These are phyloP conservation scores for Lagocephalus sceleratus DNA, from an alignment of 2,797 vertebrate species.

Conservation along the genomic window DNA sequence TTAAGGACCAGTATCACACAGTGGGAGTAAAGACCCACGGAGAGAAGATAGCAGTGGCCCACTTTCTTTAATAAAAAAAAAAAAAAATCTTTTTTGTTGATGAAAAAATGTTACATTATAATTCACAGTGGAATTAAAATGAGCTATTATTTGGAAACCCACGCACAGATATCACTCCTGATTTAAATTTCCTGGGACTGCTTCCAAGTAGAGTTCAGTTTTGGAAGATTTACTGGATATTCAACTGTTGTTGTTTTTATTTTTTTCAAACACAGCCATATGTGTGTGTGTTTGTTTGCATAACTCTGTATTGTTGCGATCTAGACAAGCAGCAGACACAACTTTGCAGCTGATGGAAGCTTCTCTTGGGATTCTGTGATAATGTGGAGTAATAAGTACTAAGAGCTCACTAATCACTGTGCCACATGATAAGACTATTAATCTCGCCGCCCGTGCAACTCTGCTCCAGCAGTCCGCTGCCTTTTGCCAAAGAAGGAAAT, in stretches of 20 bases:
- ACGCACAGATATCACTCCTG: too few species aligned
- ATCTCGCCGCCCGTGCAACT: constrained; percentile 68
- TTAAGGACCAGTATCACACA: too few species aligned
- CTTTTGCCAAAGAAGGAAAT: constrained; percentile 64
- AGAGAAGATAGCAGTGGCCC: too few species aligned
- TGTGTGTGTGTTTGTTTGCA: constrained; percentile 51
- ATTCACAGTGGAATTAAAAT: too few species aligned
- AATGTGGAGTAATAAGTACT: constrained; percentile 82
- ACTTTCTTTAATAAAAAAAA: too few species aligned
- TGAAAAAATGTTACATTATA: too few species aligned
- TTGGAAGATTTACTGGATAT: constrained; percentile 32
- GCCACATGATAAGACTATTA: constrained; percentile 80
- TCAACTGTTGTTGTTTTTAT: constrained; percentile 56
- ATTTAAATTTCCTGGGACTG: too few species aligned
- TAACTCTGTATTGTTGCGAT: constrained; percentile 67
- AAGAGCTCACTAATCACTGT: constrained; percentile 81
- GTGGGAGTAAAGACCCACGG: too few species aligned
- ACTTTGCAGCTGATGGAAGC: constrained; percentile 69
- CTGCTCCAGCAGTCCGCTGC: constrained; percentile 54
- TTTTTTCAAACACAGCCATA: too few species aligned
- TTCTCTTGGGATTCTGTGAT: constrained; percentile 75
- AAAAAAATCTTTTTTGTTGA: too few species aligned
- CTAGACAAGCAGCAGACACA: constrained; percentile 64
- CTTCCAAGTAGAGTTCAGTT: too few species aligned
- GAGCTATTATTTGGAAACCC: too few species aligned